Percentiles rank a stretch among this genome's conserved stretches.
Evolutionary conservation across 1,140 invertebrate genomes (phyloP).

Genomic region (Orchestia grillus): DNA sequence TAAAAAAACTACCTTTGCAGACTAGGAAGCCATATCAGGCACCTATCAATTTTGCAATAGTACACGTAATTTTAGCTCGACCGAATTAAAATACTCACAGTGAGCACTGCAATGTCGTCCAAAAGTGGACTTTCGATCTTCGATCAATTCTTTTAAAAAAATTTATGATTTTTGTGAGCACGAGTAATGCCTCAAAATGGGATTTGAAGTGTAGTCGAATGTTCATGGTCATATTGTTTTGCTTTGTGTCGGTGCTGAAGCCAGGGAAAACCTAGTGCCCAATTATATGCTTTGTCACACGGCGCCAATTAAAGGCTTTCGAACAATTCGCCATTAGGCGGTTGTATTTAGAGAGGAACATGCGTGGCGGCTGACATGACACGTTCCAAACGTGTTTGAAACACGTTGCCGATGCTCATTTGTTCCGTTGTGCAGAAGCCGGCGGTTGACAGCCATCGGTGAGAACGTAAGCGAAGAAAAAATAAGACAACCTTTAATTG

Average conservation of each 20-base stretch:
- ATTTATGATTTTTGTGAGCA: not conserved
- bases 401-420: slow-evolving; percentile 50
- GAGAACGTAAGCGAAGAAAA: not conserved
- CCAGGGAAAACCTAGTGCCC: not conserved
- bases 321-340: slow-evolving; percentile 52
- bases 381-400: slow-evolving; percentile 40
- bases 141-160: not conserved
- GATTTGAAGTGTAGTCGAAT: not conserved
- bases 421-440: slow-evolving; percentile 34
- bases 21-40: no score
- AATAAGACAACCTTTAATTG: slow-evolving; percentile 40
- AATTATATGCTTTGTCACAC: slow-evolving; percentile 53
- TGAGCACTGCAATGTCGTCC: not conserved
- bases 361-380: slow-evolving; percentile 41
- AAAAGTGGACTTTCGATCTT: not conserved
- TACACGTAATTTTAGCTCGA: not conserved
- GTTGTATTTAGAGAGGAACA: slow-evolving; percentile 45
- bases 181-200: not conserved
- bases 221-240: not conserved
- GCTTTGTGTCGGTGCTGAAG: slow-evolving; percentile 10
- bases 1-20: no score
- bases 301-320: slow-evolving; percentile 41
- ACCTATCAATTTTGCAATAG: no score
- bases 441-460: slow-evolving; percentile 35
- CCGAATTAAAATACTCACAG: not conserved